Evolutionary conservation across 2,888 invertebrate genomes (phyloP), one percentile per base, ranked within the genome.

Genomic region (Neelides folsomi): DNA sequence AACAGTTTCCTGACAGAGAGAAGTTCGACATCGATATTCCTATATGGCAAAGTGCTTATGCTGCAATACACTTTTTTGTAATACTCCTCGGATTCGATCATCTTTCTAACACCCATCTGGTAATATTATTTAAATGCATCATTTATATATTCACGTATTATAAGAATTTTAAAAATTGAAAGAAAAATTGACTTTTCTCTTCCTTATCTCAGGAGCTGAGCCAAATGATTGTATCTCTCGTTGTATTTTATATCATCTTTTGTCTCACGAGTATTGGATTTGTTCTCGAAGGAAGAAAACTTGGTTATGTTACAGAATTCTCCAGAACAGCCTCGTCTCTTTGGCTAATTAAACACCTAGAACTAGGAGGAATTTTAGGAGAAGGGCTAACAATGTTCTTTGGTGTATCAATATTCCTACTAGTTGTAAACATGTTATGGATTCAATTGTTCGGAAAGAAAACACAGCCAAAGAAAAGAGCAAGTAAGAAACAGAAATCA

Each of bases 221-320:
- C 53, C 78, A 79, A 38, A 61, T 77, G 10, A 74, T 76, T 2
- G 78, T 79, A 2, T 69, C 78, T 12, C 69, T 75, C 44, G 76
- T 77, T 66, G 77, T 80, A 0, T 55, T 75, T 41, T 82, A 82
- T 72, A 78, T 83, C 59, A 74, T 83, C 42, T 76, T 76, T 2
- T 80, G 82, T 0, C 70, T 84, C 12, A 80, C 80, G 0, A 72
- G 79, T 19, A 81, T 84, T 47, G 83, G 84, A 1, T 76, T 83
- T 74, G 68, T 84, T 9, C 80, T 84, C 63, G 83, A 84, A 63
- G 77, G 79, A 62, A 75, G 76, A 9, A 36, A 39, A 18, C 2
- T 50, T 10, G 55, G 52, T 10, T 39, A 46, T 15, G 37, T 34
- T 6, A 19, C 46, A 8, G 55, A 55, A 44, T 38, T 55, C n/a